Evolutionary conservation across 35 echinoderm and acorn worm species (phyloP).

Genomic region (Ophioderma brevispina): DNA sequence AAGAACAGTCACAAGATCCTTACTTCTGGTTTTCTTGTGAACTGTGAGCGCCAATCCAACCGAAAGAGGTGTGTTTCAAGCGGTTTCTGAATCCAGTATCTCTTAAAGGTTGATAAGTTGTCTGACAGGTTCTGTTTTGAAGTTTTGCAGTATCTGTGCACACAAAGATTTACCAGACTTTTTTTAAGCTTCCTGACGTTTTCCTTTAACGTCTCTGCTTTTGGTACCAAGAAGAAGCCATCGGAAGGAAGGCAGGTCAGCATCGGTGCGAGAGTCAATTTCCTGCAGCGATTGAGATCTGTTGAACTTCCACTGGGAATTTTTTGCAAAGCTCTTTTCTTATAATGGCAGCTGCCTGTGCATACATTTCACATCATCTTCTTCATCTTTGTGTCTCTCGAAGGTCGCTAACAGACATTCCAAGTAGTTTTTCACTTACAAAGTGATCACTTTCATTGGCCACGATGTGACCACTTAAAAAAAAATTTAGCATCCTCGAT

Average conservation of each 20-base stretch:
- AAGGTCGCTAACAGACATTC: conserved; percentile 28
- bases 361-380: conserved; percentile 12
- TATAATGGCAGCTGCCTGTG: not conserved
- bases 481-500: too few relatives aligned
- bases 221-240: conserved; percentile 47
- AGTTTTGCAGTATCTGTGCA: conserved; percentile 17
- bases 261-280: not conserved
- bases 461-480: too few relatives aligned
- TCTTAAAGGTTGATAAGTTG: not conserved
- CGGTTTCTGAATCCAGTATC: conserved; percentile 35
- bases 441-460: conserved; percentile 14
- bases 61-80: conserved; percentile 21
- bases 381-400: conserved; percentile 8
- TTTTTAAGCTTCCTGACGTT: conserved; percentile 3
- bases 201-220: conserved; percentile 5
- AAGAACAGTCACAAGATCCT: conserved; percentile 24
- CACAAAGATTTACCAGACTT: conserved; percentile 24
- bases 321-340: conserved; percentile 14
- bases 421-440: too few relatives aligned
- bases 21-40: conserved; percentile 44
- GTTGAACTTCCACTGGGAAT: conserved; percentile 52
- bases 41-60: conserved; percentile 13
- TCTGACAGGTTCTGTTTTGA: conserved; percentile 44
- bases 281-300: conserved; percentile 5
- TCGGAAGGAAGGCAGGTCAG: conserved; percentile 21